Conservation (phyloP, 1,140 invertebrate genomes). For the Drosophila biarmipes region DNA sequence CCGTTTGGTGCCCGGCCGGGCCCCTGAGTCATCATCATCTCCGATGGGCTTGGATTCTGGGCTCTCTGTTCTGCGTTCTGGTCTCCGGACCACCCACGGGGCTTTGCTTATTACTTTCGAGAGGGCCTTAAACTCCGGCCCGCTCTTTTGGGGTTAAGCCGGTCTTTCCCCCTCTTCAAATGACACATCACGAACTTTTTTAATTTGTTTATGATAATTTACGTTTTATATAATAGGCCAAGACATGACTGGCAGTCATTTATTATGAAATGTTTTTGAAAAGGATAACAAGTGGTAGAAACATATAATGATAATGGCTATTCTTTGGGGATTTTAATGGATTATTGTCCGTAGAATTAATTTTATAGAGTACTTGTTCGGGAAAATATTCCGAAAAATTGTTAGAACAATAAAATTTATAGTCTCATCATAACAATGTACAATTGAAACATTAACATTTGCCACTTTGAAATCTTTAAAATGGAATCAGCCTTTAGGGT, state of each 20-base stretch:
- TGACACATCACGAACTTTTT: conserved; percentile 82
- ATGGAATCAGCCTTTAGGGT: conserved; percentile 6
- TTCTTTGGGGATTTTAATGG: conserved; percentile 2
- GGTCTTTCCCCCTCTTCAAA: conserved; percentile 33
- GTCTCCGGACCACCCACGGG: conserved; percentile 65
- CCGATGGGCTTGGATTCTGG: conserved; percentile 16
- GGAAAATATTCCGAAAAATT: neutral
- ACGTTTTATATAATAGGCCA: conserved; percentile 55
- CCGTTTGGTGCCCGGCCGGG: conserved; percentile 36
- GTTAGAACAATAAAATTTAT: neutral
- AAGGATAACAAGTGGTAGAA: conserved; percentile 11
- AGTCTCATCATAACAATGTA: neutral
- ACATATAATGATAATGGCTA: conserved; percentile 12
- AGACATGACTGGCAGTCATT: conserved; percentile 64
- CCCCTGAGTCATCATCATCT: conserved; percentile 50
- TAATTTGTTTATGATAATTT: conserved; percentile 84
- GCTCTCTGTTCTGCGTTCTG: conserved; percentile 4
- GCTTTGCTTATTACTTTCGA: conserved; percentile 75
- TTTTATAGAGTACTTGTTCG: neutral
- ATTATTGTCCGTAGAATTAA: neutral
- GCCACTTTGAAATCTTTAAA: neutral
- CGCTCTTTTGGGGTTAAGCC: conserved; percentile 35
- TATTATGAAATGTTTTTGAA: conserved; percentile 34
- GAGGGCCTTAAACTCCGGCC: conserved; percentile 58
- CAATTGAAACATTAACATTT: conserved; percentile 10